These are phyloP conservation scores for Drosophila repleta DNA, from an alignment of 1,140 invertebrate genomes.

Conservation along the genomic window DNA sequence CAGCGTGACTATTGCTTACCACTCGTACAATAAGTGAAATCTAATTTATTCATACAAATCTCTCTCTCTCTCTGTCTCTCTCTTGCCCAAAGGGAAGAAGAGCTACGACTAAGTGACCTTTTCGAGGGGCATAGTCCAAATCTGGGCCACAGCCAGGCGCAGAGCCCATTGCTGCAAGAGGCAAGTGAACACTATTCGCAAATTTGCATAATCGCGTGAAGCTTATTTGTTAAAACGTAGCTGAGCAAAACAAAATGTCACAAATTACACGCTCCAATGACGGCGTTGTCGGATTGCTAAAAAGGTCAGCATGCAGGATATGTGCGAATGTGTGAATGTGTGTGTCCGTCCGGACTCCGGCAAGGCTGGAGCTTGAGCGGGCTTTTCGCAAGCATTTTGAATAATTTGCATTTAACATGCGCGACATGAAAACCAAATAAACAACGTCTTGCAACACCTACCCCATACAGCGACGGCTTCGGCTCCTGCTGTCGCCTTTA, in stretches of 20 bases:
- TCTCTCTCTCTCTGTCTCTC: constrained; percentile 37
- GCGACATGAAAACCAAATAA: constrained; percentile 79
- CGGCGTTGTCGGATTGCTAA: constrained; percentile 56
- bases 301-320: constrained; percentile 52
- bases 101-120: constrained; percentile 59
- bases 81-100: constrained; percentile 39
- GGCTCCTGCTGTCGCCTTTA: not conserved
- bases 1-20: constrained; percentile 16
- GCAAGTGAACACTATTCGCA: constrained; percentile 40
- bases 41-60: constrained; percentile 74
- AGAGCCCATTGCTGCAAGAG: constrained; percentile 15
- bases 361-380: constrained; percentile 33
- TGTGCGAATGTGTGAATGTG: constrained; percentile 32
- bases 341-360: constrained; percentile 30
- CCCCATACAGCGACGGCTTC: not conserved
- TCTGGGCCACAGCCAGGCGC: constrained; percentile 5
- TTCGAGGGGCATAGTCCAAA: constrained; percentile 24
- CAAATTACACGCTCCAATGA: constrained; percentile 69
- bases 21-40: constrained; percentile 41
- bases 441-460: constrained; percentile 56
- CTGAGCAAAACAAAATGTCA: constrained; percentile 71
- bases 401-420: constrained; percentile 81
- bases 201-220: constrained; percentile 80
- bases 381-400: constrained; percentile 52
- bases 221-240: constrained; percentile 76